A percentile compares a stretch with the other conserved stretches of the same genome.
Conservation (phyloP, 53 echinoderm and acorn worm genomes). For the Paelopatides confundens region DNA sequence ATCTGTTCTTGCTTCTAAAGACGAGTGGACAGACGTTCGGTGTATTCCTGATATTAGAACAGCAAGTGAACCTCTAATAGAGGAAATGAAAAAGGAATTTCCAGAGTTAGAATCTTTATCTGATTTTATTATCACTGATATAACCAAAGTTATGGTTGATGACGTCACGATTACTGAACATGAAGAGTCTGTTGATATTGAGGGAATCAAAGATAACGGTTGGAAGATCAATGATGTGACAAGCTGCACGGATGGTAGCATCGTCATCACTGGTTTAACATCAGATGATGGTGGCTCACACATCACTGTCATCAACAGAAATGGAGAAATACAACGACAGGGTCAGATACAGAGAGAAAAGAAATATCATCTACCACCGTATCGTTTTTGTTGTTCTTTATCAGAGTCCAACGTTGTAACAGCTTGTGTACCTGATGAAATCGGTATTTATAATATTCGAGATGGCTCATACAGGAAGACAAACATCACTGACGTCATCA, state of each 20-base stretch:
- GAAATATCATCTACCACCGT: neutral
- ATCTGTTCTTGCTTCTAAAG: neutral
- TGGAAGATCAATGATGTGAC: neutral
- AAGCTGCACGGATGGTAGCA: neutral
- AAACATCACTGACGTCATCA: neutral
- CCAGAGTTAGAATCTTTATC: neutral
- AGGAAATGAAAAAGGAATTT: slow-evolving; percentile 6
- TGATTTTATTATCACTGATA: neutral
- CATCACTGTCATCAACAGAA: neutral
- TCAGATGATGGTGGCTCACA: neutral
- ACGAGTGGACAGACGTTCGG: slow-evolving; percentile 9
- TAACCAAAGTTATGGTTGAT: neutral
- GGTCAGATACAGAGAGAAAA: neutral
- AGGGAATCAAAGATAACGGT: neutral
- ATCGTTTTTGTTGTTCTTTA: neutral
- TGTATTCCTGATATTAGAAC: neutral
- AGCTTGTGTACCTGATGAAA: neutral
- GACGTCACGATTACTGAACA: neutral
- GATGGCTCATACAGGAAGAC: neutral
- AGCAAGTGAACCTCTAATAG: neutral
- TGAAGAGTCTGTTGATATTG: neutral
- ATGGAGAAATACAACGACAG: neutral
- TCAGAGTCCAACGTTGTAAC: neutral
- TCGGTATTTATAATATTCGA: neutral
- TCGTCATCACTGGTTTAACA: neutral